Evolutionary conservation across 2,888 invertebrate genomes (phyloP), one percentile per base, ranked within the genome.

Genomic region (Euplagia quadripunctaria): DNA sequence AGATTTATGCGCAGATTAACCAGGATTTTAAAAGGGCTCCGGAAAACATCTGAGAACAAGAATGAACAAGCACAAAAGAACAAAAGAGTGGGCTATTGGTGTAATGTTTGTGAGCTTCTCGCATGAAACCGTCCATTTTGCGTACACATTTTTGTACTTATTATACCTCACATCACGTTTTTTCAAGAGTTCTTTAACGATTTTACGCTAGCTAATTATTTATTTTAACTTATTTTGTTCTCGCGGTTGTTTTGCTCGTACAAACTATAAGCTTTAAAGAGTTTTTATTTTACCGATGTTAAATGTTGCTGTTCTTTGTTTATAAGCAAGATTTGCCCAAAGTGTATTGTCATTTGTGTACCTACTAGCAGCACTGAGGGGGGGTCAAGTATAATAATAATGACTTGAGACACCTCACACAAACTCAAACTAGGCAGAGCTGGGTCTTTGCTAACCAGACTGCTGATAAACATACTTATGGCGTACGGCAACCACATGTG

Each of bases 1-100:
- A 79, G 76, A 82, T 82, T 82, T 82, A 81, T 82, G 75, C 68
- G 52, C 70, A 82, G 82, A 83, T 84, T 82, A 81, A 75, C 79
- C 77, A 75, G 75, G 78, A 79, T 84, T 79, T 83, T 79, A 83
- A 76, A 81, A 78, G 75, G 76, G 66, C 73, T 79, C 75, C 74
- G 64, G 42, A 71, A 79, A 79, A 77, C 71, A 70, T 75, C 75
- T 73, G 72, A 74, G 78, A 77, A 76, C 72, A 72, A 72, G 75
- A 76, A 73, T 67, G 68, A 68, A 70, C 72, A 74, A 73, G 43
- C 73, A 82, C 76, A 82, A 81, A 79, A 83, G 82, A 83, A 82
- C 83, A 83, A 83, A 83, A 73, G 66, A 79, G 58, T 55, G 42
- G 42, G 74, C 74, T 69, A 78, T 81, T 68, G 77, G 75, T 74